Evolutionary conservation across 2,888 invertebrate genomes (phyloP), one percentile per base, ranked within the genome.

Genomic region (Teleogryllus oceanicus): DNA sequence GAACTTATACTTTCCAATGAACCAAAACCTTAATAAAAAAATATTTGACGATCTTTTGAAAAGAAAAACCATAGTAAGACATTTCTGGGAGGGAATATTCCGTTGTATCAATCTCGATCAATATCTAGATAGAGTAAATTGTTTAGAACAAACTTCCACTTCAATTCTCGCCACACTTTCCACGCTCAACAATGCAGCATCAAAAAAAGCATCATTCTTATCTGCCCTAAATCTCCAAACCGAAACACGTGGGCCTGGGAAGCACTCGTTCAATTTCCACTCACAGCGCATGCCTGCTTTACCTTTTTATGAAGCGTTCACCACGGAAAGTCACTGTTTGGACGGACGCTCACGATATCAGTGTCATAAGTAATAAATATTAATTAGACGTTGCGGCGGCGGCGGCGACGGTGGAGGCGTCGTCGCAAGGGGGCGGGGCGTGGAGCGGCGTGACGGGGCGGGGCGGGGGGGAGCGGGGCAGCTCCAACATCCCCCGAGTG

Each of bases 331-430:
- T 62, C 62, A 62, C 62, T 18, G 62, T n/a, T 62, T 62, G n/a
- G 62, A 62, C 62, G 62, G 62, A 62, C 62, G 62, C n/a, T 62
- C 62, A 62, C 62, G 62, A 62, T 62, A 62, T 62, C 62, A 62
- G 62, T 62, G 62, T 62, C 62, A 62, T 62, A 62, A 62, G 62
- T 62, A 62, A 62, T 62, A 62, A 62, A 62, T 62, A 62, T 62
- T 62, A 62, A 62, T 62, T 62, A 62, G 62, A 62, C 62, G 62
- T 62, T 62, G 62, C 62, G n/a, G 13, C 62, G 62, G 62, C 16
- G 13, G 62, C 62, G n/a, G 13, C 62, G 62, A n/a, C 16, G 13
- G 62, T 18, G 62, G n/a, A 62, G 62, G 13, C 16, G n/a, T 18
- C 62, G 62, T 13, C 16, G 62, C 62, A 12, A n/a, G 62, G 62